These are phyloP conservation scores for Thera britannica DNA, from an alignment of 2,888 invertebrate genomes.

Conservation along the genomic window DNA sequence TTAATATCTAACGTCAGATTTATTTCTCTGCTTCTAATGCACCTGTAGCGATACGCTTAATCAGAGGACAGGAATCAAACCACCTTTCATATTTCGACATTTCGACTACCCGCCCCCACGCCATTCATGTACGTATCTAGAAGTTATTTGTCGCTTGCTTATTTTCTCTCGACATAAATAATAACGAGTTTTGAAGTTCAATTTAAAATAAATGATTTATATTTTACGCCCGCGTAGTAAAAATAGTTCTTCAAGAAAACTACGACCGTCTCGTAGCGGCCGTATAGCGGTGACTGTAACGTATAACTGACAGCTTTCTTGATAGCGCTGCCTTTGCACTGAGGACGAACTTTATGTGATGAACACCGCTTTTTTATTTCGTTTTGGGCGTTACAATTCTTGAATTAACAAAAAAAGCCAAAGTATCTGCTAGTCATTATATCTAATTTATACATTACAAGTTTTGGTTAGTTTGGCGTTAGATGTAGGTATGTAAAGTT, in stretches of 20 bases:
- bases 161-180: conserved; percentile 19
- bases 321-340: too few species aligned
- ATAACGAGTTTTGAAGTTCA: conserved; percentile 26
- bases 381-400: too few species aligned
- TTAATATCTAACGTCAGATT: too few species aligned
- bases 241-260: background rate
- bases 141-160: conserved; percentile 15
- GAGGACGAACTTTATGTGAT: too few species aligned
- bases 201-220: conserved; percentile 35
- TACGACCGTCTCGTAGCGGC: background rate
- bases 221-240: conserved; percentile 33
- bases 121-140: background rate
- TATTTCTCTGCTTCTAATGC: too few species aligned
- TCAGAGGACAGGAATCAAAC: background rate
- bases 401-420: too few species aligned
- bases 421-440: too few species aligned
- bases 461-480: too few species aligned
- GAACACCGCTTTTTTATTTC: too few species aligned
- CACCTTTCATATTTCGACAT: background rate
- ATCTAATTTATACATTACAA: too few species aligned
- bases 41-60: background rate
- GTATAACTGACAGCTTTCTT: too few species aligned
- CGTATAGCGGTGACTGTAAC: background rate
- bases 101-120: background rate
- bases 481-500: too few species aligned